These are phyloP conservation scores for Furcula furcula DNA, from an alignment of 2,888 invertebrate species.

Conservation along the genomic window DNA sequence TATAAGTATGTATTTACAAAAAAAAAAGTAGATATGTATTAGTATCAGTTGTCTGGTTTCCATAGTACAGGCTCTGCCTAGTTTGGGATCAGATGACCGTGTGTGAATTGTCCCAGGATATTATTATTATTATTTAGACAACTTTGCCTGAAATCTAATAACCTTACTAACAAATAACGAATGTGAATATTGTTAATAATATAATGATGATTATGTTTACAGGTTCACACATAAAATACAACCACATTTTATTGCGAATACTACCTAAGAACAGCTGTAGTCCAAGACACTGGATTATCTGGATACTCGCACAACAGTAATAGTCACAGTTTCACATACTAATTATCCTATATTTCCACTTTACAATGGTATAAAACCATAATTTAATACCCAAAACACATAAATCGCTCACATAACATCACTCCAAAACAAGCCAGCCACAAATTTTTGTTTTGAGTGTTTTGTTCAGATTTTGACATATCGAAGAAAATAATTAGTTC, in stretches of 20 bases:
- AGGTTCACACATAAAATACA: slow-evolving; percentile 25
- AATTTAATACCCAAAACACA: slow-evolving; percentile 22
- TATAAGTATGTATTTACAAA: too few species aligned
- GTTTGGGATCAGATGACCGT: too few species aligned
- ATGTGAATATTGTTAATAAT: too few species aligned
- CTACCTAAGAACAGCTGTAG: slow-evolving; percentile 57
- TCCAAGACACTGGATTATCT: slow-evolving; percentile 38
- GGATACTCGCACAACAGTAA: slow-evolving; percentile 34
- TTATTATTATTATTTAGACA: too few species aligned
- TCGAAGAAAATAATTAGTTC: slow-evolving; percentile 30
- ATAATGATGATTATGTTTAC: slow-evolving; percentile 14
- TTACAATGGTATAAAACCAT: slow-evolving; percentile 17
- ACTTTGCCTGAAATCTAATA: too few species aligned
- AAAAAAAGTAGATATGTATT: too few species aligned
- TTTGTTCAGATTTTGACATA: slow-evolving; percentile 56
- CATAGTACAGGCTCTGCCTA: too few species aligned
- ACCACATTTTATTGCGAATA: slow-evolving; percentile 26
- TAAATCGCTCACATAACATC: slow-evolving; percentile 17
- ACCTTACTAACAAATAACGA: too few species aligned
- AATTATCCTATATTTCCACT: slow-evolving; percentile 10
- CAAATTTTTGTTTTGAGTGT: slow-evolving; percentile 63
- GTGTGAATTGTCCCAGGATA: too few species aligned
- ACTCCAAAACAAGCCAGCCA: slow-evolving; percentile 56
- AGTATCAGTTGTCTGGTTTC: too few species aligned
- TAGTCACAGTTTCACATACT: slow-evolving; percentile 29